Evolutionary conservation across 2,113 vertebrate genomes (phyloP).

Genomic region (Chaenocephalus aceratus): DNA sequence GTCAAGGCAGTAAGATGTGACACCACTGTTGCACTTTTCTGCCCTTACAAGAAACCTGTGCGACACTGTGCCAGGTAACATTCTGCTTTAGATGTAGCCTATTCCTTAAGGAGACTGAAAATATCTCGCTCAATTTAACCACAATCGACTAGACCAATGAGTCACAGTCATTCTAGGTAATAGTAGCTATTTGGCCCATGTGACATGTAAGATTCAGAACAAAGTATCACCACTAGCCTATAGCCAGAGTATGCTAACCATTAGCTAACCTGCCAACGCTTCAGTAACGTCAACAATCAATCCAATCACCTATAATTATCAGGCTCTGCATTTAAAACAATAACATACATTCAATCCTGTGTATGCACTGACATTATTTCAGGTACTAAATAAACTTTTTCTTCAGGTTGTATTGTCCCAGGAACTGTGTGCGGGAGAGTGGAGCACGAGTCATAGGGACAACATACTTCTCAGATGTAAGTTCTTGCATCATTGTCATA

Average conservation of each 20-base stretch:
- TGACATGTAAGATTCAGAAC: neutral
- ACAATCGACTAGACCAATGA: neutral
- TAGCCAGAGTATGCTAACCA: neutral
- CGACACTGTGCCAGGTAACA: conserved; percentile 95
- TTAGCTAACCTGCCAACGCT: neutral
- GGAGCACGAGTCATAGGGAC: conserved; percentile 90
- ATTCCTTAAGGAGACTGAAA: neutral
- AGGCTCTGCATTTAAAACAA: neutral
- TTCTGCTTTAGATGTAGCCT: neutral
- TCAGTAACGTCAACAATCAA: neutral
- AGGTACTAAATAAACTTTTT: neutral
- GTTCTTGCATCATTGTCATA: conserved; percentile 61
- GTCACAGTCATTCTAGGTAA: neutral
- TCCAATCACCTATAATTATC: neutral
- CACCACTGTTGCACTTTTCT: conserved; percentile 91
- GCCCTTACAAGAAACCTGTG: conserved; percentile 93
- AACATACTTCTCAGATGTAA: conserved; percentile 93
- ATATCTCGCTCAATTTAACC: neutral
- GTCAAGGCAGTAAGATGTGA: conserved; percentile 95
- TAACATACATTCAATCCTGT: neutral
- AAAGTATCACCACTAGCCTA: neutral
- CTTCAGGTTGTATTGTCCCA: conserved; percentile 93
- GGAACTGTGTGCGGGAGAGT: conserved; percentile 89
- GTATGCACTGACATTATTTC: neutral
- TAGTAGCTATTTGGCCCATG: neutral